Conservation (phyloP, 2,113 vertebrate species). For the Hippocampus barbouri region DNA sequence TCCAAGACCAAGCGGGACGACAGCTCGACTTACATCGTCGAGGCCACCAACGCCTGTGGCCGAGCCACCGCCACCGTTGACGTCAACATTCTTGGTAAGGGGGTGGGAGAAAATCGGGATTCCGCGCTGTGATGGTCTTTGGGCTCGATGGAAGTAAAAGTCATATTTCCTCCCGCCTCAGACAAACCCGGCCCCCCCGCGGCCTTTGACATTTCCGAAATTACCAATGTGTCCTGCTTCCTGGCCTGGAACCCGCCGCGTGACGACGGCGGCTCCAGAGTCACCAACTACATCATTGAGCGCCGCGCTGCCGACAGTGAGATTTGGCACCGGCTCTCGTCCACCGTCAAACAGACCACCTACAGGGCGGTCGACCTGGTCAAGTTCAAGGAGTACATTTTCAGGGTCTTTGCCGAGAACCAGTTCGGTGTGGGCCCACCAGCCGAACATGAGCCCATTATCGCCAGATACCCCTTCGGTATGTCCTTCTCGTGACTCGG, state of each 20-base stretch:
- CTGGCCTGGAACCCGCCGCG: slow-evolving; percentile 97
- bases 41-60: slow-evolving; percentile 92
- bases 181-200: slow-evolving; percentile 96
- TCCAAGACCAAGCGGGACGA: slow-evolving; percentile 87
- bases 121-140: not conserved
- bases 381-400: slow-evolving; percentile 92
- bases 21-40: slow-evolving; percentile 92
- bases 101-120: not conserved
- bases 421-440: slow-evolving; percentile 91
- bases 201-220: slow-evolving; percentile 94
- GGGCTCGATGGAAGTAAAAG: not conserved
- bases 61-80: slow-evolving; percentile 94
- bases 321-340: slow-evolving; percentile 94
- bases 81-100: slow-evolving; percentile 92
- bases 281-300: slow-evolving; percentile 95
- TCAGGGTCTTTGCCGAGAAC: slow-evolving; percentile 95
- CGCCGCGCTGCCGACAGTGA: slow-evolving; percentile 84
- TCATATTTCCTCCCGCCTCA: slow-evolving; percentile 43
- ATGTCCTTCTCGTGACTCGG: slow-evolving; percentile 45
- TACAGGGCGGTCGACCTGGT: slow-evolving; percentile 84
- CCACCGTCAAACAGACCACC: slow-evolving; percentile 91
- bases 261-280: slow-evolving; percentile 91
- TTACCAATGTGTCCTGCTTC: slow-evolving; percentile 89
- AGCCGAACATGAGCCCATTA: slow-evolving; percentile 80
- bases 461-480: slow-evolving; percentile 93